Conservation (phyloP, 2,888 invertebrate genomes). For the Blomia tropicalis region DNA sequence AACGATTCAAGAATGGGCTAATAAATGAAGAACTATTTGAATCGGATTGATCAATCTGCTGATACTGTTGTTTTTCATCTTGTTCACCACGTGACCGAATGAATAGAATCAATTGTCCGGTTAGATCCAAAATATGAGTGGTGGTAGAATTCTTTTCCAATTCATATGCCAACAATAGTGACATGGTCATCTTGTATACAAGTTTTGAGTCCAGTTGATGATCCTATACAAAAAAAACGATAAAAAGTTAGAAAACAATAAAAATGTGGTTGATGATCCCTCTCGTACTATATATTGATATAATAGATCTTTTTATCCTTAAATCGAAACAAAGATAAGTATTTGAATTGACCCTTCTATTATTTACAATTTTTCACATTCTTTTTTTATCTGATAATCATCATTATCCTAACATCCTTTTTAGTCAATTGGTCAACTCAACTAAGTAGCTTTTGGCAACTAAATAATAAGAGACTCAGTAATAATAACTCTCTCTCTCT, state of each 20-base stretch:
- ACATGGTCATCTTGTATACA: conserved; percentile 20
- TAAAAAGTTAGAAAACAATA: not conserved
- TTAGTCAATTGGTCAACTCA: too few relatives aligned
- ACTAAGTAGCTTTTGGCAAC: too few relatives aligned
- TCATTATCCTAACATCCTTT: too few relatives aligned
- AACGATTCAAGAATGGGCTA: not conserved
- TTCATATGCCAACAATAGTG: conserved; percentile 12
- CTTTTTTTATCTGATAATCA: too few relatives aligned
- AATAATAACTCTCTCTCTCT: too few relatives aligned
- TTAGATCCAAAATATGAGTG: conserved; percentile 30
- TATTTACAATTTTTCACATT: too few relatives aligned
- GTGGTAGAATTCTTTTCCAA: conserved; percentile 17
- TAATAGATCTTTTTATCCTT: too few relatives aligned
- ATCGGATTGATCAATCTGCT: not conserved
- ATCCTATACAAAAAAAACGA: conserved; percentile 12
- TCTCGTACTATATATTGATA: too few relatives aligned
- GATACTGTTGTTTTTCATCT: not conserved
- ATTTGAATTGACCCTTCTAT: not conserved
- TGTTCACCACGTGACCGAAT: not conserved
- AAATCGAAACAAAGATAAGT: not conserved
- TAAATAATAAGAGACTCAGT: too few relatives aligned
- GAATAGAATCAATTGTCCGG: not conserved
- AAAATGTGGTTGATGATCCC: too few relatives aligned
- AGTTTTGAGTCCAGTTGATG: conserved; percentile 21
- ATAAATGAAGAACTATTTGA: not conserved